Percentiles rank a stretch among this genome's conserved stretches.
These are phyloP conservation scores for Entomyzon cyanotis DNA, from an alignment of 2,113 vertebrate genomes.

Conservation along the genomic window DNA sequence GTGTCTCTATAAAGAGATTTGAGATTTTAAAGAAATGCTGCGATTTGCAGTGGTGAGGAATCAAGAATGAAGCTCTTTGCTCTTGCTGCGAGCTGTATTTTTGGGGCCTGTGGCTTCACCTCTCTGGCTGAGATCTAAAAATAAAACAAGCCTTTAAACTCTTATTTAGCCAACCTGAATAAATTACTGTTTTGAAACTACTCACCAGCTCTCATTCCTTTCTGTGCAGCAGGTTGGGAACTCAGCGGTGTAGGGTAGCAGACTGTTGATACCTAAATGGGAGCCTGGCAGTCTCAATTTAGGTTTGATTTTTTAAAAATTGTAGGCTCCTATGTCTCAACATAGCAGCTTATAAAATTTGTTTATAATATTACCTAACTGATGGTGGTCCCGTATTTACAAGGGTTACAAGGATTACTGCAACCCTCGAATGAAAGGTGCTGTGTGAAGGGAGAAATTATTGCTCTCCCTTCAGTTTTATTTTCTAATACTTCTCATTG, in stretches of 20 bases:
- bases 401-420: background rate
- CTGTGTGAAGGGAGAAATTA: background rate
- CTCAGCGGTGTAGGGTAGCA: background rate
- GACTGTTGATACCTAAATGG: background rate
- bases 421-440: background rate
- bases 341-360: slow-evolving; percentile 12
- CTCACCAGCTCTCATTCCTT: background rate
- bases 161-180: background rate
- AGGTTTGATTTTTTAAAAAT: background rate
- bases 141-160: background rate
- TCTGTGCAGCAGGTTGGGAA: background rate
- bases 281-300: background rate
- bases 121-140: background rate
- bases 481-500: slow-evolving; percentile 3
- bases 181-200: background rate
- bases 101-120: background rate
- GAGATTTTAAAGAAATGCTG: background rate
- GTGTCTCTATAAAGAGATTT: background rate
- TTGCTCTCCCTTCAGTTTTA: background rate
- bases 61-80: background rate
- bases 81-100: background rate
- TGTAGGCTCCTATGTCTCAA: background rate
- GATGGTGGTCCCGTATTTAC: background rate
- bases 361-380: background rate
- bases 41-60: background rate